Evolutionary conservation across 2,888 invertebrate species (phyloP).

Genomic region (Antitype chi): DNA sequence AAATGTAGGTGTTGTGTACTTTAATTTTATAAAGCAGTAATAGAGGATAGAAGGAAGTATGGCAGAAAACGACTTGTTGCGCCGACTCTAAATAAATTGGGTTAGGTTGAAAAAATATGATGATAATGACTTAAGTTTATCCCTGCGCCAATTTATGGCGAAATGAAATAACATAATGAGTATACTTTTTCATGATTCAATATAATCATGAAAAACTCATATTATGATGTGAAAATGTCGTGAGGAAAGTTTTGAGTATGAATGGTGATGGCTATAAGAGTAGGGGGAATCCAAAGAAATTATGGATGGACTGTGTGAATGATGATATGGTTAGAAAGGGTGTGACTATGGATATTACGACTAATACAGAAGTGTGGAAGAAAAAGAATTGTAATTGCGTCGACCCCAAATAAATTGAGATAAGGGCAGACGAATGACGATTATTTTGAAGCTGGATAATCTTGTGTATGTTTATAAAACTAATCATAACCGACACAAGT

Average conservation of each 20-base stretch:
- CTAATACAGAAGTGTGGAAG: too few relatives aligned
- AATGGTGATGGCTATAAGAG: too few relatives aligned
- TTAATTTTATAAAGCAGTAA: conserved; percentile 10
- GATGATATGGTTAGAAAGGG: too few relatives aligned
- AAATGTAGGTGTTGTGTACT: neutral
- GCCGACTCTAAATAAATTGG: neutral
- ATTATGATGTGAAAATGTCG: neutral
- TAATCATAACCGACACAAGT: neutral
- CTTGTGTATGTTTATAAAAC: neutral
- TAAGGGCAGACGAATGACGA: too few relatives aligned
- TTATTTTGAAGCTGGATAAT: neutral
- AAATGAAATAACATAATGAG: neutral
- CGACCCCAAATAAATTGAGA: too few relatives aligned
- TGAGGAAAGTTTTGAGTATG: too few relatives aligned
- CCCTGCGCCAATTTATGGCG: neutral
- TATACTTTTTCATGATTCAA: conserved; percentile 8
- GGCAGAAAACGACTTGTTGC: neutral
- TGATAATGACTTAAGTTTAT: neutral
- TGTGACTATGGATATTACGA: too few relatives aligned
- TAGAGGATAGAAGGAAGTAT: neutral
- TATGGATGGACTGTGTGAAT: too few relatives aligned
- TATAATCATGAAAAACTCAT: neutral
- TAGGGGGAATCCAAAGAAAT: too few relatives aligned
- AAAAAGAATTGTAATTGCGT: too few relatives aligned
- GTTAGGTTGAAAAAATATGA: neutral